phyloP scores from a whole-genome alignment of 2,797 vertebrate species.

The Propithecus perrieri region DNA sequence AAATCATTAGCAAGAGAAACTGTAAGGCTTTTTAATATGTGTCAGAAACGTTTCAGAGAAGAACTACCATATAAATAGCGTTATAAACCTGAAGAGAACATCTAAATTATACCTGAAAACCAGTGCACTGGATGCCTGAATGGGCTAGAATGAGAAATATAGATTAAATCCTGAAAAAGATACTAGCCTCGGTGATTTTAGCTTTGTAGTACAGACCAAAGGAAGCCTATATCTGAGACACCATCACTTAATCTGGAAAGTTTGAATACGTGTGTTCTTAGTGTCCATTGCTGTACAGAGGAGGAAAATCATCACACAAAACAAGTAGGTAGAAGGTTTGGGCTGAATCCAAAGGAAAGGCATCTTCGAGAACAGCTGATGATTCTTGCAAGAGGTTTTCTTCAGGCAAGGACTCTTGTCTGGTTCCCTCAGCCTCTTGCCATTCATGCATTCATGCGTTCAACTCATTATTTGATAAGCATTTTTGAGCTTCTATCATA shows the following conservation, averaged over 20 bases:
- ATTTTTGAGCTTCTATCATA: not conserved
- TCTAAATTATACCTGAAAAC: not conserved
- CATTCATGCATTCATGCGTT: not conserved
- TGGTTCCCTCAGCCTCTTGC: not conserved
- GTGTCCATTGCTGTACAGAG: not conserved
- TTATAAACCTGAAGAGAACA: not conserved
- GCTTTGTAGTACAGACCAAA: not conserved
- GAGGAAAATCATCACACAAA: not conserved
- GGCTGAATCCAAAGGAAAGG: not conserved
- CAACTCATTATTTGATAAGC: not conserved
- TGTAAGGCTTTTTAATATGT: not conserved
- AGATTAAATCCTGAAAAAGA: not conserved
- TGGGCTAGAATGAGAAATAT: not conserved
- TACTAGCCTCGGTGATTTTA: not conserved
- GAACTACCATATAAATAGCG: not conserved
- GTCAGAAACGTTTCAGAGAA: slow-evolving; percentile 17
- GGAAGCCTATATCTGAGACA: not conserved
- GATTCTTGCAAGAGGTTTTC: not conserved
- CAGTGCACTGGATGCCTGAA: not conserved
- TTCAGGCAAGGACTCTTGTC: not conserved
- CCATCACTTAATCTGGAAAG: not conserved
- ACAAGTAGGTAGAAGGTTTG: not conserved
- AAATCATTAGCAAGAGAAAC: slow-evolving; percentile 60
- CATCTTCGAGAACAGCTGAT: not conserved
- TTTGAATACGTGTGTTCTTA: not conserved